Conservation (phyloP, 2,113 vertebrate species). For the Arenaria interpres region DNA sequence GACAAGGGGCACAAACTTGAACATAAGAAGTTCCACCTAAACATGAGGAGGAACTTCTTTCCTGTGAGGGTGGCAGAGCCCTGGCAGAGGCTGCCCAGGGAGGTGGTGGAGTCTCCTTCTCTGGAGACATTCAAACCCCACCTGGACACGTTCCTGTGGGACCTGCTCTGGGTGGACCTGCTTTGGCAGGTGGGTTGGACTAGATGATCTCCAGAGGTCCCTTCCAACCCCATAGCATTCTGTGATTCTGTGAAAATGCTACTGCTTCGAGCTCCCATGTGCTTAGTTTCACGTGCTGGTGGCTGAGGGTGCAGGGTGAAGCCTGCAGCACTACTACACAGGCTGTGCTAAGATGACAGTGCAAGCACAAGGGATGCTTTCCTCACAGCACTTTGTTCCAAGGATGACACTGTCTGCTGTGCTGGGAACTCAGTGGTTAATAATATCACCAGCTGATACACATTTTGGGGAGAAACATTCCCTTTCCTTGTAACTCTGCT, state of each 20-base stretch:
- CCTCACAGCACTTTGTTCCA: not conserved
- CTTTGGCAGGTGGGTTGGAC: too few species aligned
- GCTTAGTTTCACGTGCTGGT: not conserved
- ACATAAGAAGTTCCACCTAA: too few species aligned
- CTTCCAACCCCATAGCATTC: too few species aligned
- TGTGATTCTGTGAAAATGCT: not conserved
- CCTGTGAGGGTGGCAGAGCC: too few species aligned
- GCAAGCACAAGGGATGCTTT: not conserved
- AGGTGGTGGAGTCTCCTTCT: too few species aligned
- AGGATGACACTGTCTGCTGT: not conserved
- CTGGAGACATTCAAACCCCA: too few species aligned
- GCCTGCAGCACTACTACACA: not conserved
- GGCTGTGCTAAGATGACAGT: not conserved
- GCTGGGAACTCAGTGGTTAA: slow-evolving; percentile 26
- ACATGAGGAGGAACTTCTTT: too few species aligned
- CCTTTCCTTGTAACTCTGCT: not conserved
- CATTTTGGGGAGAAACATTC: not conserved
- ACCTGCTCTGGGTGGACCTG: too few species aligned
- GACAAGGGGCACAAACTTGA: too few species aligned
- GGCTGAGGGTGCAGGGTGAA: not conserved
- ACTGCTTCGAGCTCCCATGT: not conserved
- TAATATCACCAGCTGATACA: not conserved
- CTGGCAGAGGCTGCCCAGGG: too few species aligned
- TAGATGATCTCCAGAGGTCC: too few species aligned
- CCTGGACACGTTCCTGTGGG: too few species aligned